Base-by-base conservation (phyloP, 2,888 invertebrate genomes). In the Agrochola lychnidis region DNA sequence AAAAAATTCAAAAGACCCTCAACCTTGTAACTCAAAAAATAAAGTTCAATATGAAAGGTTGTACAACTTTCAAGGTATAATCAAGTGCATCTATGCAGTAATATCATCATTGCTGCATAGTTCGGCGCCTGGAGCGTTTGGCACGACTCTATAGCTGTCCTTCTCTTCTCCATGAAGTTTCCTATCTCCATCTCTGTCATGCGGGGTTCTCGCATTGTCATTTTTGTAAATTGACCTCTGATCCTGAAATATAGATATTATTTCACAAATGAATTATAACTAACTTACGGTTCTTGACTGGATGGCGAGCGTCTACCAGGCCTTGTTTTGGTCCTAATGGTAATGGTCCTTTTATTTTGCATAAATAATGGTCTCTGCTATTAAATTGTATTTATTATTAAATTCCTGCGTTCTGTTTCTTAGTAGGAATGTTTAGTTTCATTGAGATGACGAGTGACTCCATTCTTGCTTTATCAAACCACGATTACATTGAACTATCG, bases 211-310 rank as follows among this genome's bases (percentile, higher is more conserved):
- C 90, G 93, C 93, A 91, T 93, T 95, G 95, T 95, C 95, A 95
- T 95, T 95, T 95, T 95, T 94, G 93, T 92, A 93, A 93, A 94
- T 93, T 94, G 94, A 95, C 94, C 95, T 93, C 84, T 94, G 94
- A 94, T 91, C 94, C 92, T 93, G 92, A 91, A 93, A 92, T 92
- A 93, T 90, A 93, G 94, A 93, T 93, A 93, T 94, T 93, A 91
- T 91, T 91, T 91, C 90, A 92, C 92, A 93, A 94, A 95, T 94
- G 93, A 93, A 94, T 88, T 89, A 90, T 91, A 90, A 90, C 89
- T 90, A 78, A 87, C 66, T 84, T 78, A 87, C 83, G 84, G 87
- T 88, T 88, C 86, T 89, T 89, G 84, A 90, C 90, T 89, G 88
- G 88, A 90, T 84, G 83, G 88, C 36, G n/a, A 68, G 63, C 85